These are phyloP conservation scores for Sphaerodactylus townsendi DNA, from an alignment of 2,113 vertebrate species.

Conservation along the genomic window DNA sequence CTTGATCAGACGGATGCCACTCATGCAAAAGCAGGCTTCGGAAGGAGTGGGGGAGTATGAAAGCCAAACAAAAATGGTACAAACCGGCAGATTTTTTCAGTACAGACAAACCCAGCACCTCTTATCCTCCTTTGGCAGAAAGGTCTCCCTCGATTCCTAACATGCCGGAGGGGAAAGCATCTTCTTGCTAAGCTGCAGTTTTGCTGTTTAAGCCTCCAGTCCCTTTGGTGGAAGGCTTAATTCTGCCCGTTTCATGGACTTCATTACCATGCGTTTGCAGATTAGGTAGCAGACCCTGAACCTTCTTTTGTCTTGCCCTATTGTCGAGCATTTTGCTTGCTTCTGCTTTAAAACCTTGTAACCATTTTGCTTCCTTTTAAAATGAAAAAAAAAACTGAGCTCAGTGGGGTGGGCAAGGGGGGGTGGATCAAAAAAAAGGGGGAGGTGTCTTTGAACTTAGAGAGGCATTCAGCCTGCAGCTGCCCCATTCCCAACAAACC, in stretches of 20 bases:
- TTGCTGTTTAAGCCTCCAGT: conserved; percentile 14
- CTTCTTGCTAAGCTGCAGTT: neutral
- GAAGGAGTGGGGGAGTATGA: neutral
- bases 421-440: conserved; percentile 27
- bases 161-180: conserved; percentile 14
- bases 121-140: conserved; percentile 13
- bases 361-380: conserved; percentile 62
- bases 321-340: conserved; percentile 71
- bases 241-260: conserved; percentile 48
- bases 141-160: neutral
- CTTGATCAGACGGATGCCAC: neutral
- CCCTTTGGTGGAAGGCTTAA: conserved; percentile 60
- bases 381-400: conserved; percentile 7
- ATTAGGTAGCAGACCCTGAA: conserved; percentile 40
- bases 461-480: conserved; percentile 71
- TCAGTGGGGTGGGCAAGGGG: conserved; percentile 65
- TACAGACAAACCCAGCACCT: neutral
- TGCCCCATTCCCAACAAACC: conserved; percentile 69
- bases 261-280: conserved; percentile 62
- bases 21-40: neutral
- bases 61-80: neutral
- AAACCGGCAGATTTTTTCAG: neutral
- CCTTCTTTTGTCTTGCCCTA: conserved; percentile 62
- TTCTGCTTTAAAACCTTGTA: conserved; percentile 66
- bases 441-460: conserved; percentile 55